Percentiles rank a stretch among this genome's conserved stretches.
phyloP scores from a whole-genome alignment of 2,797 vertebrate genomes.

The Mastacembelus armatus region DNA sequence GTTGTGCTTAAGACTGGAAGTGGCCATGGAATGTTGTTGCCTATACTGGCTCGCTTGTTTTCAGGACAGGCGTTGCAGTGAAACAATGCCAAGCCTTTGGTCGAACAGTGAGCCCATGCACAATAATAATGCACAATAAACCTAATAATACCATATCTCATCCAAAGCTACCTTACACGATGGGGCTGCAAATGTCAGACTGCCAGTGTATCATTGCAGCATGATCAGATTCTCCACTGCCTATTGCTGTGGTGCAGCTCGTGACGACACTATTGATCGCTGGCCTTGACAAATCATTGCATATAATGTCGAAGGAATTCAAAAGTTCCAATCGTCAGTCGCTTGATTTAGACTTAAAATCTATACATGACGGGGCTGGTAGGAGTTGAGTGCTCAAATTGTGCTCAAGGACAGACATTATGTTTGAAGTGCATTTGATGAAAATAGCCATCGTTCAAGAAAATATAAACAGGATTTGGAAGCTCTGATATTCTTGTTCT shows the following conservation, averaged over 20 bases:
- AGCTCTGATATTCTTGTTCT: not conserved
- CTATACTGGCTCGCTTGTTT: conserved; percentile 67
- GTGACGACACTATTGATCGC: conserved; percentile 68
- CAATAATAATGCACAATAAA: conserved; percentile 64
- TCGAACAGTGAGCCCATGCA: conserved; percentile 57
- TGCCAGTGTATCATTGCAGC: conserved; percentile 55
- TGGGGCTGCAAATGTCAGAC: conserved; percentile 54
- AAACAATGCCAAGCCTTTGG: conserved; percentile 65
- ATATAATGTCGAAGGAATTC: conserved; percentile 56
- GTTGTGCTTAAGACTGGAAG: conserved; percentile 61
- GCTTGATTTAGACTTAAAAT: conserved; percentile 47
- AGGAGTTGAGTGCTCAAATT: conserved; percentile 3
- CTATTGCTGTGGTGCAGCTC: conserved; percentile 44
- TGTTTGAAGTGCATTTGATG: not conserved
- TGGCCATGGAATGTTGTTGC: conserved; percentile 65
- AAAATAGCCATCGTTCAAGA: too few species aligned
- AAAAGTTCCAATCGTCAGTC: conserved; percentile 43
- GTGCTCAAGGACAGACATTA: conserved; percentile 30
- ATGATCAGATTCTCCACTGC: conserved; percentile 59
- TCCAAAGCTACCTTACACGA: conserved; percentile 61
- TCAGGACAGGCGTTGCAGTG: conserved; percentile 56
- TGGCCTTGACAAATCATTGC: conserved; percentile 55
- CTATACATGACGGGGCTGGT: conserved; percentile 5
- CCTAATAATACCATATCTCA: conserved; percentile 66
- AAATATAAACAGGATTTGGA: conserved; percentile 7